Evolutionary conservation across 2,797 vertebrate genomes (phyloP).

Genomic region (Argya squamiceps): DNA sequence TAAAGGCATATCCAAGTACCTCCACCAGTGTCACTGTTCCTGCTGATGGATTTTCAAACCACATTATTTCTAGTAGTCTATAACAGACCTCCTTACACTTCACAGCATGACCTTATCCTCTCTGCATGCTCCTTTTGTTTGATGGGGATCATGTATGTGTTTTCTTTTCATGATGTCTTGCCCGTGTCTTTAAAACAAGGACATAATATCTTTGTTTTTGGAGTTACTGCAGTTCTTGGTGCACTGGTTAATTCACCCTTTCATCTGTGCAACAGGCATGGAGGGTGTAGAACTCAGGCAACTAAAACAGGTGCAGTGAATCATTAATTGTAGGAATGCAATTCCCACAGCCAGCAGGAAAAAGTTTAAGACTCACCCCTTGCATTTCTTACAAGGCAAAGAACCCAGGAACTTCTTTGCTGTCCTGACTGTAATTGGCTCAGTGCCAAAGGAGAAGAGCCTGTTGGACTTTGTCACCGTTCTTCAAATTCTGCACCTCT

Average conservation of each 20-base stretch:
- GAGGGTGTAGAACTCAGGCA: not conserved
- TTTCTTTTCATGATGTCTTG: not conserved
- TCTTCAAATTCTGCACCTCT: too few relatives aligned
- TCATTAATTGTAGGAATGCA: too few relatives aligned
- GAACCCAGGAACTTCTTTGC: too few relatives aligned
- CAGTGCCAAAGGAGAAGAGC: too few relatives aligned
- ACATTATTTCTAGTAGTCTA: not conserved
- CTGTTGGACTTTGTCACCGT: too few relatives aligned
- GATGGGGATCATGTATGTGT: fast-evolving
- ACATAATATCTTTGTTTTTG: not conserved
- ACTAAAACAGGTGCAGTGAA: not conserved
- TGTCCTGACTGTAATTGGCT: too few relatives aligned
- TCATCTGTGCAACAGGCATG: not conserved
- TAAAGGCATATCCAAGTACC: not conserved
- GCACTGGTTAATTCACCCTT: not conserved
- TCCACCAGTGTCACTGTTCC: not conserved
- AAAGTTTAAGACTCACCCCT: too few relatives aligned
- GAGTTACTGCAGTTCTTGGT: not conserved
- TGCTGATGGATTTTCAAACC: not conserved
- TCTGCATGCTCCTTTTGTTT: not conserved
- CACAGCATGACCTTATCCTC: not conserved
- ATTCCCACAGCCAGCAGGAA: too few relatives aligned
- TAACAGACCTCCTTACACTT: not conserved
- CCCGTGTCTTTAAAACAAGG: not conserved
- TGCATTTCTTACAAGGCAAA: too few relatives aligned